These are phyloP conservation scores for Agonopterix alstromeriana DNA, from an alignment of 2,888 invertebrate genomes.

Conservation along the genomic window DNA sequence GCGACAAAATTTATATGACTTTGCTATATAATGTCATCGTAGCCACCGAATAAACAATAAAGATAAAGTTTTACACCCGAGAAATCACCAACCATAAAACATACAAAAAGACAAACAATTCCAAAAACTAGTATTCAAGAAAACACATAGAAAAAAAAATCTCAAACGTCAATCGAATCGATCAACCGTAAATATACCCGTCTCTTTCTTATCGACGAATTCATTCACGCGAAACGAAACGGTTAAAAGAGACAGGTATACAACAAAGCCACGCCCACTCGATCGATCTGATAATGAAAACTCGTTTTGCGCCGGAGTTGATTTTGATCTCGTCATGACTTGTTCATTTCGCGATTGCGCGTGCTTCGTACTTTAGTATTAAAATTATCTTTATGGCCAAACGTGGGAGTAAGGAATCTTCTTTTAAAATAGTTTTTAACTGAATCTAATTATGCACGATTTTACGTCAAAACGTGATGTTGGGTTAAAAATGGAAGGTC, in stretches of 20 bases:
- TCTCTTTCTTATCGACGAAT: constrained; percentile 31
- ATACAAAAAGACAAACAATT: no score
- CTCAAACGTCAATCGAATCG: constrained; percentile 33
- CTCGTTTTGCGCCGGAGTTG: constrained; percentile 52
- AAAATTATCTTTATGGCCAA: constrained; percentile 64
- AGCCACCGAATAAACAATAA: no score
- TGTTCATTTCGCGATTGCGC: constrained; percentile 41
- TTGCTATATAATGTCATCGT: no score
- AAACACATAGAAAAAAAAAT: neutral
- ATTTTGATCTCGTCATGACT: constrained; percentile 52
- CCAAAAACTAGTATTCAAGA: neutral
- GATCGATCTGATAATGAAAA: constrained; percentile 66
- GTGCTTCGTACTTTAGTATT: constrained; percentile 51
- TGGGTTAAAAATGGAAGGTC: constrained; percentile 1
- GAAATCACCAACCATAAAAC: no score
- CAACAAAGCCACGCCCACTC: constrained; percentile 52
- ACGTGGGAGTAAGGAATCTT: constrained; percentile 50
- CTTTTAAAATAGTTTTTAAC: constrained; percentile 10
- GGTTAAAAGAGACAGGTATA: constrained; percentile 34
- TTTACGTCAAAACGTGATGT: constrained; percentile 24
- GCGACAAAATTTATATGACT: no score
- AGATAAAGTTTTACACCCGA: no score
- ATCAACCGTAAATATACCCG: constrained; percentile 45
- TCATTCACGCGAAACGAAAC: constrained; percentile 7
- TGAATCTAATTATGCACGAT: constrained; percentile 46